Percentiles rank a stretch among this genome's conserved stretches.
Conservation (phyloP, 2,113 vertebrate species). For the Syngnathus floridae region DNA sequence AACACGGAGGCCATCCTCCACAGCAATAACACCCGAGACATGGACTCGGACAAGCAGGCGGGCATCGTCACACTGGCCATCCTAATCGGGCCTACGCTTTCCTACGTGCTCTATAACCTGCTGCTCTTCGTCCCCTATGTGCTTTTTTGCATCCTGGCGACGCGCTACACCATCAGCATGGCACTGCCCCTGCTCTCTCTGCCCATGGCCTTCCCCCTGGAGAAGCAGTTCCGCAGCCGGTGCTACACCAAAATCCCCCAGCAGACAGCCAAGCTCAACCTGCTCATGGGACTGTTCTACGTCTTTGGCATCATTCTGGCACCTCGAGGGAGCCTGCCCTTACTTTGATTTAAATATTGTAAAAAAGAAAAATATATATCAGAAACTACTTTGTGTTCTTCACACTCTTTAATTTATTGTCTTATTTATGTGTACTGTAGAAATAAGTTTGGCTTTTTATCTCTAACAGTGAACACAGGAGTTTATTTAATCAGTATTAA, state of each 20-base stretch:
- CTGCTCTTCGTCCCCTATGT: conserved; percentile 91
- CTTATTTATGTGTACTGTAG: conserved; percentile 38
- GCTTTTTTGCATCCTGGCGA: conserved; percentile 89
- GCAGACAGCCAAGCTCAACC: conserved; percentile 92
- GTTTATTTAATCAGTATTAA: conserved; percentile 44
- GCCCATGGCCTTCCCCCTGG: conserved; percentile 91
- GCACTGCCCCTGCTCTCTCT: conserved; percentile 88
- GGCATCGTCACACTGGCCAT: conserved; percentile 96
- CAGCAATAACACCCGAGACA: conserved; percentile 97
- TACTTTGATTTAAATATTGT: conserved; percentile 62
- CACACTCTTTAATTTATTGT: conserved; percentile 61
- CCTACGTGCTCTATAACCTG: conserved; percentile 85
- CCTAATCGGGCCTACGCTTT: conserved; percentile 85
- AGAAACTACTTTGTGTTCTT: conserved; percentile 35
- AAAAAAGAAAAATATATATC: too few relatives aligned
- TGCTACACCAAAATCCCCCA: conserved; percentile 88
- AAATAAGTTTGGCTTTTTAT: not conserved
- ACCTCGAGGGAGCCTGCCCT: conserved; percentile 80
- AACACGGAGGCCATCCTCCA: conserved; percentile 96
- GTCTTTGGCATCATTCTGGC: conserved; percentile 88
- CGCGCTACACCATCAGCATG: conserved; percentile 90
- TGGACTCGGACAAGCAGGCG: conserved; percentile 90
- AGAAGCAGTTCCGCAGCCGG: conserved; percentile 87
- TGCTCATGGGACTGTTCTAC: conserved; percentile 92
- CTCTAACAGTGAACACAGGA: not conserved